Evolutionary conservation across 1,140 invertebrate species (phyloP).

Genomic region (Drosophila bocki): DNA sequence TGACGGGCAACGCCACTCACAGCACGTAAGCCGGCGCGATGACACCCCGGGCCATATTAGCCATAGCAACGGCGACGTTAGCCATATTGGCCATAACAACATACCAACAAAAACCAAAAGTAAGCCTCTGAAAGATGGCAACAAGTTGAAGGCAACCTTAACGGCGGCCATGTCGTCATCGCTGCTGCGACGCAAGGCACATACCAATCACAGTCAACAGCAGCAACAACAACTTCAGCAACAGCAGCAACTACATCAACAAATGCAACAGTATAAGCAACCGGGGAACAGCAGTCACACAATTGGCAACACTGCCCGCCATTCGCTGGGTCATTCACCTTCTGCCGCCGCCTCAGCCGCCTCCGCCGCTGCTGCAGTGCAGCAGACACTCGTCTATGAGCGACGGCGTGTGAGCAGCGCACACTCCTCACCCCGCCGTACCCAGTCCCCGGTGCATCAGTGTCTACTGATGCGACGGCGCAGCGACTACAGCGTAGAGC

Average conservation of each 20-base stretch:
- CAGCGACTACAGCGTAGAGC: constrained; percentile 78
- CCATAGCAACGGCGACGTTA: constrained; percentile 20
- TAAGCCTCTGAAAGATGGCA: constrained; percentile 66
- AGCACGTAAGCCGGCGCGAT: constrained; percentile 82
- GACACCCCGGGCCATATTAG: constrained; percentile 42
- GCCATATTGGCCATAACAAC: constrained; percentile 19
- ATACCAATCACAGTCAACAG: constrained; percentile 56
- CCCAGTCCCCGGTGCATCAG: constrained; percentile 71
- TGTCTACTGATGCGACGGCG: constrained; percentile 78
- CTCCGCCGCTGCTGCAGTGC: constrained; percentile 45
- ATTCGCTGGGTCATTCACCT: constrained; percentile 74
- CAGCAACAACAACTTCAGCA: constrained; percentile 36
- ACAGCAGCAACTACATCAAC: constrained; percentile 36
- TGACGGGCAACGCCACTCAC: constrained; percentile 73
- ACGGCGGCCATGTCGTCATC: constrained; percentile 73
- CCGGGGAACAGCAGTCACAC: constrained; percentile 32
- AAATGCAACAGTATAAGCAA: constrained; percentile 54
- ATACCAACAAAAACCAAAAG: constrained; percentile 35
- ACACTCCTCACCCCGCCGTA: constrained; percentile 64
- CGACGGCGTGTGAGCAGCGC: constrained; percentile 61
- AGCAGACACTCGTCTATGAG: constrained; percentile 72
- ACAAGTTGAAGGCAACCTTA: constrained; percentile 68
- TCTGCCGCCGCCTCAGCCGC: constrained; percentile 34
- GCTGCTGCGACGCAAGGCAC: constrained; percentile 64
- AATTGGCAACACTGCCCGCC: constrained; percentile 65